Base-by-base conservation (phyloP, 1,140 invertebrate genomes). In the Dendrolimus punctatus region DNA sequence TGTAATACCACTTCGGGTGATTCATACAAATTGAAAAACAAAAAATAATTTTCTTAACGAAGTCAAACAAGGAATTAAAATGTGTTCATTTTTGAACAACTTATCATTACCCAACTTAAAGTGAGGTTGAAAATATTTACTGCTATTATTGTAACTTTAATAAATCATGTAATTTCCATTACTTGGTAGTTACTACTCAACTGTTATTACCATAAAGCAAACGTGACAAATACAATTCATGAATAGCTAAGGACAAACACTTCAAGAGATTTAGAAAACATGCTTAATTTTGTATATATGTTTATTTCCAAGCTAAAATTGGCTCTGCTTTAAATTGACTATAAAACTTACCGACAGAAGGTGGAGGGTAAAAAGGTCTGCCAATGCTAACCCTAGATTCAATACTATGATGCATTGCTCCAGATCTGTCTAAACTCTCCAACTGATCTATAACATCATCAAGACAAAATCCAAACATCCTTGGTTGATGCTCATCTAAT, bases 271-370 rank as follows among this genome's bases (percentile, higher is more conserved):
- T 6, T 46, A 9, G 7, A 6, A 46, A 23, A 46, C 9, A 6
- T 46, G n/a, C 9, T 23, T 6, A 6, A 46, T 9, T 23, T 46
- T n/a, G 3, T 9, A 45, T 8, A 39, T 23, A 39, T 6, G 49
- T 50, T 41, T 10, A 40, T 8, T 40, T 9, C 9, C 36, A 49
- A 43, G 23, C 23, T 23, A 23, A 23, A 23, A 23, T 23, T 23
- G 10, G 23, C 6, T 49, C 5, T 6, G n/a, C 36, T 38, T 50
- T 36, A 8, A 49, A 49, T 8, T 0, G 23, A 49, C 6, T 39
- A 40, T 6, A 38, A 38, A 39, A 62, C 72, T 71, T 45, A 84
- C 80, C 80, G 10, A 76, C 77, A 46, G 79, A 77, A 6, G 77
- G 73, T 23, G 80, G 80, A 8, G 80, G 76, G 7, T 62, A 67